A percentile compares a stretch with the other conserved stretches of the same genome.
Evolutionary conservation across 2,888 invertebrate species (phyloP).

Genomic region (Holacanthella duospinosa): DNA sequence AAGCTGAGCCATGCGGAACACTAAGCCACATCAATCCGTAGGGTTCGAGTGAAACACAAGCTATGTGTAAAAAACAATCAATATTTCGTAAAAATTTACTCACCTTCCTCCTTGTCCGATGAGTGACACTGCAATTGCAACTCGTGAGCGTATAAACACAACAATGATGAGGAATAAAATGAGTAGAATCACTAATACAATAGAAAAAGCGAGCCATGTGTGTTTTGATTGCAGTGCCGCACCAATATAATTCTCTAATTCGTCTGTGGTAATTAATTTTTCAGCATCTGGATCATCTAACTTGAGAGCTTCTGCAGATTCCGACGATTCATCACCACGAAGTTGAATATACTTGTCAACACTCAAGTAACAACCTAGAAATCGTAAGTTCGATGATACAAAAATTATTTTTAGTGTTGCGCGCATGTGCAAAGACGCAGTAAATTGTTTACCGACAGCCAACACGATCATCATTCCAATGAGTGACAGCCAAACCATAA

Average conservation of each 20-base stretch:
- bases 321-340: constrained; percentile 34
- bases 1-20: too few species aligned
- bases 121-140: constrained; percentile 76
- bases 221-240: constrained; percentile 49
- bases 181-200: constrained; percentile 55
- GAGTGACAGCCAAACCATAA: constrained; percentile 79
- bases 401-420: too few species aligned
- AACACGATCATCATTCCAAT: constrained; percentile 60
- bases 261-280: constrained; percentile 33
- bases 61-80: too few species aligned
- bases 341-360: constrained; percentile 49
- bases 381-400: too few species aligned
- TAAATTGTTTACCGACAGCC: too few species aligned
- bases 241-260: constrained; percentile 41
- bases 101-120: constrained; percentile 75
- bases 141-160: constrained; percentile 70
- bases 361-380: constrained; percentile 52
- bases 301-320: not conserved
- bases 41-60: too few species aligned
- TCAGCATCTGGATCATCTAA: constrained; percentile 17
- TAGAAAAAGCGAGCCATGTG: constrained; percentile 59
- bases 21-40: too few species aligned
- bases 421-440: constrained; percentile 25
- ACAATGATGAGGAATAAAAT: constrained; percentile 59
- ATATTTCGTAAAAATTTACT: too few species aligned